Evolutionary conservation across 1,140 invertebrate genomes (phyloP).

Genomic region (Aphidius gifuensis): DNA sequence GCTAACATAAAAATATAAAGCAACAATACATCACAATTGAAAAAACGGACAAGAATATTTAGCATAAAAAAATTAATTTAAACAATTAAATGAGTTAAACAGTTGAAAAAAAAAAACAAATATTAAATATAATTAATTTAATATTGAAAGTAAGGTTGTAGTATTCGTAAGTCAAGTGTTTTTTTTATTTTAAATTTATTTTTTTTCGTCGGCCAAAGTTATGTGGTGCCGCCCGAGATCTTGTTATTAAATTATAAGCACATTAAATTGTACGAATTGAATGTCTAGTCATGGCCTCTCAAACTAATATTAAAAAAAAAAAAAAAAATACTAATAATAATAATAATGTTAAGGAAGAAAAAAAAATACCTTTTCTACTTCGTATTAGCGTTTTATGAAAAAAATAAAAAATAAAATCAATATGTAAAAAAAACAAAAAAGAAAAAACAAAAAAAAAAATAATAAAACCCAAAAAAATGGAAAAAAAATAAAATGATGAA

Average conservation of each 20-base stretch:
- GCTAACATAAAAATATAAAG: too few species aligned
- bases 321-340: background rate
- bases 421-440: constrained; percentile 29
- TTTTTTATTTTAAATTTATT: constrained; percentile 28
- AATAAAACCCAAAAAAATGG: constrained; percentile 13
- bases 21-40: too few species aligned
- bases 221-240: constrained; percentile 47
- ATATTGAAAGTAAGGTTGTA: constrained; percentile 35
- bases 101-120: constrained; percentile 31
- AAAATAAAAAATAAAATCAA: constrained; percentile 1
- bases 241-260: constrained; percentile 54
- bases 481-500: constrained; percentile 13
- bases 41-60: too few species aligned
- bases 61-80: too few species aligned
- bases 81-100: constrained; percentile 9
- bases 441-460: constrained; percentile 26
- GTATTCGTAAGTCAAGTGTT: constrained; percentile 42
- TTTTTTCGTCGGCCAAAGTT: constrained; percentile 40
- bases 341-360: constrained; percentile 10
- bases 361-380: constrained; percentile 38
- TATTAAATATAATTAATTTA: constrained; percentile 23
- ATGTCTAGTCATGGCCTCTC: constrained; percentile 57
- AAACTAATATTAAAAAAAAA: constrained; percentile 23
- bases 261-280: constrained; percentile 45
- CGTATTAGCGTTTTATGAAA: constrained; percentile 33